Evolutionary conservation across 2,797 vertebrate genomes (phyloP).

Genomic region (Oceanodroma leucorhoa): DNA sequence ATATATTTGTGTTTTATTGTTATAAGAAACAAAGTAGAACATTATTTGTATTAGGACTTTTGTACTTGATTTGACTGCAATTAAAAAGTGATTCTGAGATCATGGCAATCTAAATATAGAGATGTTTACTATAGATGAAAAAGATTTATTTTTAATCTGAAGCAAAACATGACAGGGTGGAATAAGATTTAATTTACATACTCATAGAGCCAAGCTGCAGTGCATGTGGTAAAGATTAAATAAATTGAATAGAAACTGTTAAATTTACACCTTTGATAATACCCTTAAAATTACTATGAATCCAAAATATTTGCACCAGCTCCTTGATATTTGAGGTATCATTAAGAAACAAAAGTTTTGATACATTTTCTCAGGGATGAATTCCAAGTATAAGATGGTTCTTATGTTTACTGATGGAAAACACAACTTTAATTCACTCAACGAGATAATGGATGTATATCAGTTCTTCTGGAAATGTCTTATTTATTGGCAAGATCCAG

Average conservation of each 20-base stretch:
- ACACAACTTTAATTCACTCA: background rate
- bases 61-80: background rate
- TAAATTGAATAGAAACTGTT: background rate
- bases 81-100: background rate
- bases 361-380: background rate
- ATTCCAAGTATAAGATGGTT: background rate
- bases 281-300: background rate
- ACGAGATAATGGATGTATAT: background rate
- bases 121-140: background rate
- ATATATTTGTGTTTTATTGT: background rate
- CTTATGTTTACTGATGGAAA: background rate
- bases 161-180: background rate
- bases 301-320: background rate
- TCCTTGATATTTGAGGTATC: background rate
- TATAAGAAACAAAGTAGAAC: background rate
- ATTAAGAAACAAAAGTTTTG: background rate
- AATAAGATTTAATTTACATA: background rate
- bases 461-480: background rate
- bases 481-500: background rate
- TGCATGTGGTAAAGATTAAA: background rate
- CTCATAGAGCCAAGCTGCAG: background rate
- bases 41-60: background rate
- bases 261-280: background rate
- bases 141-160: background rate
- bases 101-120: background rate